phyloP scores from a whole-genome alignment of 2,797 vertebrate species.

The Karalla daura region DNA sequence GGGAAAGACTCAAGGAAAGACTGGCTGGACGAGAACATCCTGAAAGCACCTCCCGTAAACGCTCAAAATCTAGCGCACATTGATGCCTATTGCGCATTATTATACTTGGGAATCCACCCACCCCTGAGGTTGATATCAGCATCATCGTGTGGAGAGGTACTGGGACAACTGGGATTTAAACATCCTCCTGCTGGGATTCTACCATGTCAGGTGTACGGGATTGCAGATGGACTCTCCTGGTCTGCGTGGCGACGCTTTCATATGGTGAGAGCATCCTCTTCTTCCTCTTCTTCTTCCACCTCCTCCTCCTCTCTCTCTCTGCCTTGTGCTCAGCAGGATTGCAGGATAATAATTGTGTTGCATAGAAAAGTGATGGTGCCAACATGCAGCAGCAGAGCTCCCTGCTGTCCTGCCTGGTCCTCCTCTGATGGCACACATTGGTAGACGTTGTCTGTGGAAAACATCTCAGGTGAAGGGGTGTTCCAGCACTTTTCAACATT shows the following conservation, averaged over 20 bases:
- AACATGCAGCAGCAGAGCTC: conserved; percentile 56
- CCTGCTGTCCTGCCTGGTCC: conserved; percentile 54
- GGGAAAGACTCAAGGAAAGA: background rate
- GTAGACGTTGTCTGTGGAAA: background rate
- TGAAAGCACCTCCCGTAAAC: conserved; percentile 31
- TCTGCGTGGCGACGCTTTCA: conserved; percentile 74
- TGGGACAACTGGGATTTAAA: conserved; percentile 76
- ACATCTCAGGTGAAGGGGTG: background rate
- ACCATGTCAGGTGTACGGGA: conserved; percentile 80
- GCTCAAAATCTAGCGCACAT: conserved; percentile 1
- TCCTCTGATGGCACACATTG: conserved; percentile 40
- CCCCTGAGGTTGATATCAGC: no score
- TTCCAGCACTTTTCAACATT: background rate
- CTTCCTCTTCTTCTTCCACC: accelerated
- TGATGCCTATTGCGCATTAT: conserved; percentile 38
- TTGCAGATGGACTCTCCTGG: conserved; percentile 77
- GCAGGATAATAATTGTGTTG: conserved; percentile 41
- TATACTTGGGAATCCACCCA: conserved; percentile 56
- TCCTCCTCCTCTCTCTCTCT: accelerated
- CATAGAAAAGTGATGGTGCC: conserved; percentile 46
- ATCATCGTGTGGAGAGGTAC: conserved; percentile 45
- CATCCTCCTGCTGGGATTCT: conserved; percentile 67
- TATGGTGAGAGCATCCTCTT: conserved; percentile 71
- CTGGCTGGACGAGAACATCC: conserved; percentile 26
- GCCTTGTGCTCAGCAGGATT: background rate